Evolutionary conservation across 2,113 vertebrate species (phyloP).

Genomic region (Urocolius indicus): DNA sequence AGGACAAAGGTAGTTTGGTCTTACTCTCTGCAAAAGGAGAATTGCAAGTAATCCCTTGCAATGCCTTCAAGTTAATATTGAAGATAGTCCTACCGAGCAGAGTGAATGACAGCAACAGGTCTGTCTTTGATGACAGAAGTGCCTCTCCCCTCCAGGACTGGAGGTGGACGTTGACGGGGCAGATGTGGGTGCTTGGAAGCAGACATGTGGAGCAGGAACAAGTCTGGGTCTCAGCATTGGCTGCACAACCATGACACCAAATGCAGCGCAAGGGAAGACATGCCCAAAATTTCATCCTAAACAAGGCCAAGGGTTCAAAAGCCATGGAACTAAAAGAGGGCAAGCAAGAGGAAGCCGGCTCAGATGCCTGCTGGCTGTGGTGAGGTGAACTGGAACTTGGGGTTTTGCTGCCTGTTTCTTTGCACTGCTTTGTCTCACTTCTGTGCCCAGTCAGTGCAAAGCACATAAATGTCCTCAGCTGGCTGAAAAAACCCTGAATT

Average conservation of each 20-base stretch:
- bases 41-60: background rate
- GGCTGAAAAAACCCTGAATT: background rate
- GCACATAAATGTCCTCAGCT: background rate
- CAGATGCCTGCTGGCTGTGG: background rate
- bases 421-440: background rate
- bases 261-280: background rate
- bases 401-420: background rate
- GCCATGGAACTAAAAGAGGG: background rate
- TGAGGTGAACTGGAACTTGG: background rate
- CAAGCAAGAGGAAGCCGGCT: background rate
- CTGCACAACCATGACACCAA: accelerated
- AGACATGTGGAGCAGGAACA: accelerated
- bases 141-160: background rate
- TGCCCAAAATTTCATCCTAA: accelerated
- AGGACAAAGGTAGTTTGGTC: background rate
- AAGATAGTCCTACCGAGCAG: background rate
- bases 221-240: background rate
- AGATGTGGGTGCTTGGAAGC: background rate
- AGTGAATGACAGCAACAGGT: background rate
- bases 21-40: background rate
- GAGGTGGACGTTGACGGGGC: background rate
- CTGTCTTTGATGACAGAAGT: background rate
- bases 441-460: background rate
- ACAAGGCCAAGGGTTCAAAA: background rate
- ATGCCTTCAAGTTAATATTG: background rate